These are phyloP conservation scores for Strigamia maritima DNA, from an alignment of 2,888 invertebrate genomes.

Conservation along the genomic window DNA sequence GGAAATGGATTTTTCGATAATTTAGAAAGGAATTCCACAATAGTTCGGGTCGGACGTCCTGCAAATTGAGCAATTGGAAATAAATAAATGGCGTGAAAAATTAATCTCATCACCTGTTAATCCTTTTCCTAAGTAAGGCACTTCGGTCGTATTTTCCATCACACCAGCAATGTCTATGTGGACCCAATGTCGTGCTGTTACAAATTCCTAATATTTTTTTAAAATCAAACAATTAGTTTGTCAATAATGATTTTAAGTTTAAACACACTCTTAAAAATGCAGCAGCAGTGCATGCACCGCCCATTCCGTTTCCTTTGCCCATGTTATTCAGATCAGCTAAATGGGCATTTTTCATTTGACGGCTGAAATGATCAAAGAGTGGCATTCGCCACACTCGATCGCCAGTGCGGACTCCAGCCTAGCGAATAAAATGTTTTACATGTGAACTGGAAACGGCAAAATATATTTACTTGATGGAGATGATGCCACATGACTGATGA, in stretches of 20 bases:
- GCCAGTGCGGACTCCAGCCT: constrained; percentile 68
- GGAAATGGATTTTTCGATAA: not conserved
- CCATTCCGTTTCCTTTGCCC: constrained; percentile 59
- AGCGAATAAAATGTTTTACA: constrained; percentile 38
- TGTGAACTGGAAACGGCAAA: not conserved
- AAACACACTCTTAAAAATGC: constrained; percentile 64
- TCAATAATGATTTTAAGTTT: no score
- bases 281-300: constrained; percentile 69
- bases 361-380: constrained; percentile 67
- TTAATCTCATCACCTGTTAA: constrained; percentile 50
- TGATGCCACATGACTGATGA: constrained; percentile 66
- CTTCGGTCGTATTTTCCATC: constrained; percentile 65
- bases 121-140: constrained; percentile 63
- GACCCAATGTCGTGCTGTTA: constrained; percentile 63
- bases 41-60: constrained; percentile 72
- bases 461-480: constrained; percentile 56
- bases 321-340: constrained; percentile 66
- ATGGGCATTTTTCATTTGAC: constrained; percentile 56
- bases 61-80: constrained; percentile 54
- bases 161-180: constrained; percentile 75
- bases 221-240: not conserved
- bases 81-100: not conserved
- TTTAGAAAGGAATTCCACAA: constrained; percentile 63
- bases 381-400: constrained; percentile 83
- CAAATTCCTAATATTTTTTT: constrained; percentile 60